phyloP scores from a whole-genome alignment of 2,113 vertebrate species.

The Mesembrinibis cayennensis region DNA sequence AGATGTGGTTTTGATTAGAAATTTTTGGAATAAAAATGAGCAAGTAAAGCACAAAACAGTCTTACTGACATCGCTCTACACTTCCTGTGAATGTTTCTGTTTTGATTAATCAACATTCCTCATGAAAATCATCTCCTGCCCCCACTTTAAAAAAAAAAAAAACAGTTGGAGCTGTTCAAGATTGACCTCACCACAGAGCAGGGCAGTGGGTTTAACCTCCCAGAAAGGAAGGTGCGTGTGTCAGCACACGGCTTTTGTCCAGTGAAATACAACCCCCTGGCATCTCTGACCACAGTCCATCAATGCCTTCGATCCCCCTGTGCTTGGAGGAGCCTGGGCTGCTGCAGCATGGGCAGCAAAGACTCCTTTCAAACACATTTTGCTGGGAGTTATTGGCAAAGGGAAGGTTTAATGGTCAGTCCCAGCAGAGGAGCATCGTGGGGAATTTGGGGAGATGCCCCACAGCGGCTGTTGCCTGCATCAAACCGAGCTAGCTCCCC shows the following conservation, averaged over 20 bases:
- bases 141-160: neutral
- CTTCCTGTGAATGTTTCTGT: neutral
- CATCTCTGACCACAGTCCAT: neutral
- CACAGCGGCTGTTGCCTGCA: fast-evolving
- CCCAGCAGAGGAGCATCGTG: fast-evolving
- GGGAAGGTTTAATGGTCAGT: neutral
- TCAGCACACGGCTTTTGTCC: neutral
- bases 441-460: neutral
- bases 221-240: neutral
- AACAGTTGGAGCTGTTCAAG: neutral
- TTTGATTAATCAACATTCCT: slow-evolving; percentile 43
- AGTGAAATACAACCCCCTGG: neutral
- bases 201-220: neutral
- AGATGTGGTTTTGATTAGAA: slow-evolving; percentile 46
- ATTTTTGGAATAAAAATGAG: neutral
- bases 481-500: neutral
- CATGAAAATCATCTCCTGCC: neutral
- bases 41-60: neutral
- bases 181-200: neutral
- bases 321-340: neutral
- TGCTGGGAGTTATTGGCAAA: neutral
- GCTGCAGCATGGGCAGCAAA: neutral
- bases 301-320: fast-evolving
- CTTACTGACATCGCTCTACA: neutral
- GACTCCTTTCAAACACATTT: neutral